phyloP scores from a whole-genome alignment of 1,140 invertebrate species.

The Gonatopus flavifemur region DNA sequence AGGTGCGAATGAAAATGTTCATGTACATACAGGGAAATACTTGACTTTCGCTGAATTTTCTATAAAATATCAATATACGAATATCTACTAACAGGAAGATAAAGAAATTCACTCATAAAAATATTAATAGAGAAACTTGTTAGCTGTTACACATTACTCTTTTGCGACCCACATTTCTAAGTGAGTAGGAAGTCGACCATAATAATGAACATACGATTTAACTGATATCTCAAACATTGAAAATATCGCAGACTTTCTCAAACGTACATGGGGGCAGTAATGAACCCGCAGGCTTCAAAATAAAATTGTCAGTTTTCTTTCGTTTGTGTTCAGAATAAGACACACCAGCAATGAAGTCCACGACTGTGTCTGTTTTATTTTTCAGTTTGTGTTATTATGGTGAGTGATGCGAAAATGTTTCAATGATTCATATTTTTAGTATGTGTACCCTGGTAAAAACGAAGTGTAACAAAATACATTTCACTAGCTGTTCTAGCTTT shows the following conservation, averaged over 20 bases:
- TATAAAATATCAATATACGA: no score
- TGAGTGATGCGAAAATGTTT: no score
- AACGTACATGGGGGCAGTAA: constrained; percentile 18
- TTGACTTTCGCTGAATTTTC: no score
- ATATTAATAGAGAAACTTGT: no score
- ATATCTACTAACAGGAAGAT: not conserved
- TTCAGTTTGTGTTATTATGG: constrained; percentile 8
- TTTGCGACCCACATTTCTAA: constrained; percentile 25
- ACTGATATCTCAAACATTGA: constrained; percentile 23
- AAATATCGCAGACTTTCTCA: constrained; percentile 31
- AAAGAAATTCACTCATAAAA: not conserved
- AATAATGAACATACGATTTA: constrained; percentile 18
- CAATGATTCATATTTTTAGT: no score
- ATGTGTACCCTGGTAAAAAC: no score
- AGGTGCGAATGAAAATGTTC: no score
- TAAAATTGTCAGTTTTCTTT: constrained; percentile 16
- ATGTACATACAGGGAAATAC: no score
- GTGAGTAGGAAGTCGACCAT: constrained; percentile 8
- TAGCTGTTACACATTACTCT: no score
- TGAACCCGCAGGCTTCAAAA: constrained; percentile 26
- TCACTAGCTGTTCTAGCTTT: no score
- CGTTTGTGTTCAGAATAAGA: constrained; percentile 18
- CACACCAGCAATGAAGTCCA: constrained; percentile 21
- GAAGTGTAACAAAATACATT: no score
- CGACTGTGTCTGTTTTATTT: constrained; percentile 2